These are phyloP conservation scores for Drosophila melanica DNA, from an alignment of 1,140 invertebrate species.

Conservation along the genomic window DNA sequence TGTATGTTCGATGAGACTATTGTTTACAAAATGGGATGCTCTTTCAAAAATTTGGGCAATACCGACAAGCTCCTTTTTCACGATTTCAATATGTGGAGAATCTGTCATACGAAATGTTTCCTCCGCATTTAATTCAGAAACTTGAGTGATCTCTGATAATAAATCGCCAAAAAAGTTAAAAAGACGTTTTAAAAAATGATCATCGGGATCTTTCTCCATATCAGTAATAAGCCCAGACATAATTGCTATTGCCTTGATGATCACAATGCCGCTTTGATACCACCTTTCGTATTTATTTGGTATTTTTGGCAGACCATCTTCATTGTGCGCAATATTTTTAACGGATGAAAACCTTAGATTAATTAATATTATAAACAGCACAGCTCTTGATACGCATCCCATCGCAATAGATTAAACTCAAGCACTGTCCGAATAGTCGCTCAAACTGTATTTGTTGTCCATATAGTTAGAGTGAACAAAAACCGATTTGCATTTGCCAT, in stretches of 20 bases:
- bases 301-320: not conserved
- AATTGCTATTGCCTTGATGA: conserved; percentile 13
- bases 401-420: conserved; percentile 42
- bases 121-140: not conserved
- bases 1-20: conserved; percentile 37
- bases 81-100: not conserved
- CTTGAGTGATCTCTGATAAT: conserved; percentile 8
- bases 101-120: conserved; percentile 7
- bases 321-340: conserved; percentile 15
- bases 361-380: conserved; percentile 28
- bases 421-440: conserved; percentile 33
- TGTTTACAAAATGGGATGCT: conserved; percentile 29
- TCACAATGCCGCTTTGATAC: not conserved
- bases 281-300: not conserved
- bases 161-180: conserved; percentile 24
- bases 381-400: conserved; percentile 28
- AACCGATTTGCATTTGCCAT: not conserved
- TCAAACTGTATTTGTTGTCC: not conserved
- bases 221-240: conserved; percentile 8
- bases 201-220: not conserved
- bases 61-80: conserved; percentile 1
- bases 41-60: conserved; percentile 28
- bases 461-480: conserved; percentile 23
- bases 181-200: conserved; percentile 5
- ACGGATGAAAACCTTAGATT: conserved; percentile 1